Evolutionary conservation across 1,140 invertebrate species (phyloP), one percentile per base, ranked within the genome.

Genomic region (Brachionus rubens): DNA sequence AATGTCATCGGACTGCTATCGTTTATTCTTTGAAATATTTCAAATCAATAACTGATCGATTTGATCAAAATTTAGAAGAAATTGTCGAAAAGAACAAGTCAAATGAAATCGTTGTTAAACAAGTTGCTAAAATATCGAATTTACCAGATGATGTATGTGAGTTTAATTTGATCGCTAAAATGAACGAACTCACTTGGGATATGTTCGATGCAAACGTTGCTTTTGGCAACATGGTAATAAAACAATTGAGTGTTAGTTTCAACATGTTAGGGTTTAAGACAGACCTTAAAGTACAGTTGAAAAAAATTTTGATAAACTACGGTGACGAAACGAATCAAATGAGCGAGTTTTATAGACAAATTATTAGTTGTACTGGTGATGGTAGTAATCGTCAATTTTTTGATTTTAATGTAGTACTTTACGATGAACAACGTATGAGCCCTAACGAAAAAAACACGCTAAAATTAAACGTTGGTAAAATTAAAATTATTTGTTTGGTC

Each of bases 1-100:
- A 50, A 30, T 72, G 68, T 50, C 68, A 72, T 72, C 68, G 68
- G 3, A n/a, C 46, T 5, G 68, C 68, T 3, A 72, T 72, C 14
- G 36, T 72, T 19, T 50, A 50, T 6, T 72, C 50, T 54, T 21
- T 72, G 10, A 72, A 40, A 16, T 72, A 16, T 26, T 33, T 72
- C n/a, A 72, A 72, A 52, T 26, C n/a, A 2, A 72, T 30, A 24
- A 50, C 33, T 4, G 68, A 72, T 30, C 16, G 28, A 1, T 14
- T 72, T 19, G 36, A 54, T 6, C 1, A 26, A 10, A 36, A 24
- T 40, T 6, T 7, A 10, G n/a, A 43, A 16, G 48, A 4, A 50
- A 3, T 12, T 5, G 12, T 26, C 24, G 16, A 36, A n/a, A n/a
- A n/a, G n/a, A n/a, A 54, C 28, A 28, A n/a, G 24, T 54, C 52